phyloP scores from a whole-genome alignment of 2,797 vertebrate genomes.

The Chiloscyllium punctatum region DNA sequence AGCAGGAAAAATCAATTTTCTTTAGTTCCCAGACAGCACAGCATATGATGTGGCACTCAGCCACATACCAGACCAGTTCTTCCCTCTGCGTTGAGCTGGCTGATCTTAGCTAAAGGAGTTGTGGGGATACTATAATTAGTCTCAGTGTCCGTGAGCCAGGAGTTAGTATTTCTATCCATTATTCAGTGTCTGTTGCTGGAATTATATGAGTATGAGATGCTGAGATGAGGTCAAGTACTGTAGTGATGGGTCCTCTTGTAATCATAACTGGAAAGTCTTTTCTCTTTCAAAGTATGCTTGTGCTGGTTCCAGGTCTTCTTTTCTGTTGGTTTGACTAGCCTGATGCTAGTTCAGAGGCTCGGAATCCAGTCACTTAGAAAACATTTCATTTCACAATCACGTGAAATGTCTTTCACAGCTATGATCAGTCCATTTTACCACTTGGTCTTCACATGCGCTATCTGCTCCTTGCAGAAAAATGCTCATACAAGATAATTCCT shows the following conservation, averaged over 20 bases:
- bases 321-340: not conserved
- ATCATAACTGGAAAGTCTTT: not conserved
- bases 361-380: not conserved
- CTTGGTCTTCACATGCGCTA: not conserved
- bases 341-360: not conserved
- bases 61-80: not conserved
- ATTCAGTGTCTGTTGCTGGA: not conserved
- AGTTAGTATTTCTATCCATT: no score
- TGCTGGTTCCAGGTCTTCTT: not conserved
- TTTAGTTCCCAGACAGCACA: not conserved
- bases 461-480: not conserved
- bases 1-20: not conserved
- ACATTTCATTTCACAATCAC: not conserved
- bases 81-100: not conserved
- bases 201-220: no score
- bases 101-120: not conserved
- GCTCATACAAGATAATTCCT: not conserved
- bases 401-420: not conserved
- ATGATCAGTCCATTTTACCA: not conserved
- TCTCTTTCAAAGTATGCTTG: not conserved
- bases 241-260: not conserved
- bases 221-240: not conserved
- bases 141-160: not conserved
- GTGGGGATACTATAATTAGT: not conserved
- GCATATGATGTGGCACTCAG: not conserved